Evolutionary conservation across 2,113 vertebrate genomes (phyloP).

Genomic region (Ammodramus savannarum): DNA sequence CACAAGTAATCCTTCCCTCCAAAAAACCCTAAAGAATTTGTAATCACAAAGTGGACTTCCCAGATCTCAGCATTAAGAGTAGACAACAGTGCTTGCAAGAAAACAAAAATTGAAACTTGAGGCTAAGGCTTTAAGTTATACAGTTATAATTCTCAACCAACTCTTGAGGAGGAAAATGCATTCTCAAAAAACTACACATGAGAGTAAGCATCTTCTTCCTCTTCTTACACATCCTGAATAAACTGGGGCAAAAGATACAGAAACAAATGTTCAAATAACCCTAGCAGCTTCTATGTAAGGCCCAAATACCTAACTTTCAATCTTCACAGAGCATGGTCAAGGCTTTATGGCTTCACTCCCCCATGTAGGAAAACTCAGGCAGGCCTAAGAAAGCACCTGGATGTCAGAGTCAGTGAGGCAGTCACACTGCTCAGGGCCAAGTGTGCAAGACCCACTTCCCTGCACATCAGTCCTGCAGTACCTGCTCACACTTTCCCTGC

Average conservation of each 20-base stretch:
- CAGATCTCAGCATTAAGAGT: neutral
- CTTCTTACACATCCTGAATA: neutral
- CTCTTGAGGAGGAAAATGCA: neutral
- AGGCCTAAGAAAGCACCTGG: neutral
- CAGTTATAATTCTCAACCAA: neutral
- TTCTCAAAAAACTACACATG: neutral
- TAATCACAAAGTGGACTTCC: neutral
- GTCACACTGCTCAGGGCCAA: rapidly evolving
- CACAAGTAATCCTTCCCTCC: rapidly evolving
- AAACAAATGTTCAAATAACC: neutral
- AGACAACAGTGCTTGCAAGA: neutral
- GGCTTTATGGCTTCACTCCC: neutral
- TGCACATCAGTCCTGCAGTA: neutral
- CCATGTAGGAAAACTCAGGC: neutral
- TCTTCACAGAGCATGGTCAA: neutral
- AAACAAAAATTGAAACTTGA: neutral
- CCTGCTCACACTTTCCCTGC: neutral
- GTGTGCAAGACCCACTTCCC: rapidly evolving
- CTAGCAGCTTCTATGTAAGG: neutral
- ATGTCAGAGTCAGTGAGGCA: neutral
- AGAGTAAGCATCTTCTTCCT: neutral
- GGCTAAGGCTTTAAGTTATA: neutral
- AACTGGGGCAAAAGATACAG: neutral
- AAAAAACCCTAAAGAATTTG: neutral
- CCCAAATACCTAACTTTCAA: neutral